These are phyloP conservation scores for Drosophila hydei DNA, from an alignment of 1,140 invertebrate species.

Conservation along the genomic window DNA sequence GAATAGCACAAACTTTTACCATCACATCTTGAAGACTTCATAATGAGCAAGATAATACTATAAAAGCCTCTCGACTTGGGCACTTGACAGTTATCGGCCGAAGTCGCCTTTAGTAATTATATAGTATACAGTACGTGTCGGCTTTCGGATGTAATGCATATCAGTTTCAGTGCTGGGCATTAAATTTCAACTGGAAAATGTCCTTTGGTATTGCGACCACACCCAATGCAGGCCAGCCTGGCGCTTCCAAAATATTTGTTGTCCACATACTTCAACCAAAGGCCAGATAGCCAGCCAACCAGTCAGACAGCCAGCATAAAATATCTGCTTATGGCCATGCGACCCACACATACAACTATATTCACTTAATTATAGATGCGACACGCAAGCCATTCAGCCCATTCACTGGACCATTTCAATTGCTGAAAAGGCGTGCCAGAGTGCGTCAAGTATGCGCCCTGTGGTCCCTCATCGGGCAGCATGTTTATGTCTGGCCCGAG, in stretches of 20 bases:
- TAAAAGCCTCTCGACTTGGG: not conserved
- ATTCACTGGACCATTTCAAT: constrained; percentile 26
- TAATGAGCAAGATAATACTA: not conserved
- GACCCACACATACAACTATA: constrained; percentile 34
- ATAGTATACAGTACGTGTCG: not conserved
- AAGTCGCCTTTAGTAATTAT: constrained; percentile 1
- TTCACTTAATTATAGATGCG: constrained; percentile 81
- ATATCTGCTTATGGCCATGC: constrained; percentile 42
- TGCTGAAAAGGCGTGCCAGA: constrained; percentile 18
- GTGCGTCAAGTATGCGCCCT: constrained; percentile 18
- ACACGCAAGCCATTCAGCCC: constrained; percentile 58
- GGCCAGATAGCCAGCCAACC: constrained; percentile 11
- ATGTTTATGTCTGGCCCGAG: constrained; percentile 41
- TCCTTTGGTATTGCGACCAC: constrained; percentile 11
- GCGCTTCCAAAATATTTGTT: constrained; percentile 21
- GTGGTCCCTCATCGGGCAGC: constrained; percentile 23
- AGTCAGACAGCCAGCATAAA: constrained; percentile 32
- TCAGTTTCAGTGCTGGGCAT: constrained; percentile 7
- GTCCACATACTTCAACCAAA: constrained; percentile 43
- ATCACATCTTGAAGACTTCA: not conserved
- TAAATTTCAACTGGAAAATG: constrained; percentile 21
- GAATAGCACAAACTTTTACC: not conserved
- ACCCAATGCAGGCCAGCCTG: constrained; percentile 2
- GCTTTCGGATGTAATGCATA: constrained; percentile 17
- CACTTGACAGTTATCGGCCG: not conserved